A percentile compares a stretch with the other conserved stretches of the same genome.
These are phyloP conservation scores for Thalassophryne amazonica DNA, from an alignment of 2,797 vertebrate species.

Conservation along the genomic window DNA sequence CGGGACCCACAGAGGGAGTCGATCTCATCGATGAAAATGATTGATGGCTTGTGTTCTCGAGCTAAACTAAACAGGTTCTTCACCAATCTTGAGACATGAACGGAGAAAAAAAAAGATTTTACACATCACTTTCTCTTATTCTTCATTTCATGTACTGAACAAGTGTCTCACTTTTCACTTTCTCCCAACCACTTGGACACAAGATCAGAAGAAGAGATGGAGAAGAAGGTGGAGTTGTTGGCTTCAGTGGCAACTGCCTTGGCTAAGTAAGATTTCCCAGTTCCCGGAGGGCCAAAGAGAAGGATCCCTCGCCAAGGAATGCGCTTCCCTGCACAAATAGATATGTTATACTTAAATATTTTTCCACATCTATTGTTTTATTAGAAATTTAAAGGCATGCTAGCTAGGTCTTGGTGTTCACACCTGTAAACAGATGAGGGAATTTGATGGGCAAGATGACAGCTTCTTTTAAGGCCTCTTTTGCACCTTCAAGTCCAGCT, in stretches of 20 bases:
- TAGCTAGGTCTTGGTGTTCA: neutral
- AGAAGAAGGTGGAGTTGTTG: conserved; percentile 97
- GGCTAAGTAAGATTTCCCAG: conserved; percentile 95
- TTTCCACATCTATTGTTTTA: neutral
- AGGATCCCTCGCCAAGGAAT: conserved; percentile 96
- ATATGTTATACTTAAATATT: neutral
- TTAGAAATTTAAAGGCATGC: neutral
- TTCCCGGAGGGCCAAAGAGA: conserved; percentile 93
- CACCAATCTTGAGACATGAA: conserved; percentile 80
- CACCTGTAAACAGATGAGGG: conserved; percentile 94
- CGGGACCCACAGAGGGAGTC: conserved; percentile 93
- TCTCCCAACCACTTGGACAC: conserved; percentile 96
- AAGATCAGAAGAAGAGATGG: conserved; percentile 92
- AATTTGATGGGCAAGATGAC: conserved; percentile 97
- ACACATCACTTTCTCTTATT: neutral
- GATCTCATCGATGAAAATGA: conserved; percentile 96
- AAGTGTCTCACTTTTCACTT: conserved; percentile 89
- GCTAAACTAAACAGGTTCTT: conserved; percentile 92
- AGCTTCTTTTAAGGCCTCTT: conserved; percentile 95
- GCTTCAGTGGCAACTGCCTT: conserved; percentile 96
- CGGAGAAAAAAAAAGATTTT: neutral
- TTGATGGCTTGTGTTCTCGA: conserved; percentile 90
- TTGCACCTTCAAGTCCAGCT: conserved; percentile 92
- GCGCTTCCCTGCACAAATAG: conserved; percentile 83
- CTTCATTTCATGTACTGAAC: neutral